Conservation (phyloP, 2,888 invertebrate genomes). For the Sericinus montela region DNA sequence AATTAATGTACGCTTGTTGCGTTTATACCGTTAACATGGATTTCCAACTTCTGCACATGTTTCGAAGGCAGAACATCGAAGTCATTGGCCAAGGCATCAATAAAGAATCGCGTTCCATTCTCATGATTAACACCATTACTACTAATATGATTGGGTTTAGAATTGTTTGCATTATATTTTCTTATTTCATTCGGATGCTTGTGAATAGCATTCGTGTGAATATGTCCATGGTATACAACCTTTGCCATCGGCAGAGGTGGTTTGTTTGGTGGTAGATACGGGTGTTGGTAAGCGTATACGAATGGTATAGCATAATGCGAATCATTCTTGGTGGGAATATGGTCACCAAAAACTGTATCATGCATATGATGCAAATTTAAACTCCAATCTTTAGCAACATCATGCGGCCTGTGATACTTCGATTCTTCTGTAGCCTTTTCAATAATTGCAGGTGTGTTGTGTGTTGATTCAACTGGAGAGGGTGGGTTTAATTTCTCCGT, state of each 20-base stretch:
- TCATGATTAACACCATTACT: neutral
- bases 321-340: constrained; percentile 17
- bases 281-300: constrained; percentile 26
- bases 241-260: constrained; percentile 17
- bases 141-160: constrained; percentile 2
- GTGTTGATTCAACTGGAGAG: constrained; percentile 7
- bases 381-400: constrained; percentile 12
- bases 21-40: neutral
- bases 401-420: constrained; percentile 9
- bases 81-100: constrained; percentile 21
- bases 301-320: constrained; percentile 22
- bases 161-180: constrained; percentile 14
- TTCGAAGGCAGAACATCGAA: neutral
- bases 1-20: constrained; percentile 5
- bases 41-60: constrained; percentile 1
- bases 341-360: constrained; percentile 6
- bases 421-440: constrained; percentile 7
- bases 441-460: neutral
- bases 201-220: constrained; percentile 19
- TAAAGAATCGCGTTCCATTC: constrained; percentile 24
- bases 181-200: constrained; percentile 10
- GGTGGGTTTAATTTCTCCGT: constrained; percentile 30
- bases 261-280: constrained; percentile 15
- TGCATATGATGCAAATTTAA: constrained; percentile 10
- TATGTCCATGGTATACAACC: constrained; percentile 23